Conservation (phyloP, 2,888 invertebrate species). For the Polylopha cassiicola region DNA sequence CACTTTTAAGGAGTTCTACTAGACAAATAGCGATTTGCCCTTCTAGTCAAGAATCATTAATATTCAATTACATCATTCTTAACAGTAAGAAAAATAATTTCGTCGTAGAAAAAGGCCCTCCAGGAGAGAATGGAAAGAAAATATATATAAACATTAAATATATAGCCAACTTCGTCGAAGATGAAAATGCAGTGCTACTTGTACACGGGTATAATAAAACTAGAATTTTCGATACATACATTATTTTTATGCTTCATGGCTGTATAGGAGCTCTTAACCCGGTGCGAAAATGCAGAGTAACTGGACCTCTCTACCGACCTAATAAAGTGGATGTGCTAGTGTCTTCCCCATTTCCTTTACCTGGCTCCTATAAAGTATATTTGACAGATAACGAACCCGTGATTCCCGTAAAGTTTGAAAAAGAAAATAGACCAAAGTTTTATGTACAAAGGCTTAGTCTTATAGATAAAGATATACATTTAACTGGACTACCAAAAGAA, state of each 20-base stretch:
- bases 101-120: constrained; percentile 51
- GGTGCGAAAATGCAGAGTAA: constrained; percentile 57
- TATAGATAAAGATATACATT: constrained; percentile 53
- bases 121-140: constrained; percentile 56
- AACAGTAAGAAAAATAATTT: constrained; percentile 54
- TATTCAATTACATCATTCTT: constrained; percentile 49
- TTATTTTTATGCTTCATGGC: constrained; percentile 55
- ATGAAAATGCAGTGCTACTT: constrained; percentile 51
- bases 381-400: constrained; percentile 58
- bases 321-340: constrained; percentile 58
- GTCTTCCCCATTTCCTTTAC: constrained; percentile 48
- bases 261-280: constrained; percentile 49
- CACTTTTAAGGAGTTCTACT: constrained; percentile 58
- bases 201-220: constrained; percentile 68
- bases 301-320: constrained; percentile 58
- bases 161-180: constrained; percentile 53
- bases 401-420: constrained; percentile 46
- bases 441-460: constrained; percentile 51
- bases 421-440: constrained; percentile 42
- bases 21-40: constrained; percentile 60
- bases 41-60: constrained; percentile 55
- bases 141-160: constrained; percentile 57
- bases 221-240: constrained; percentile 64
- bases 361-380: constrained; percentile 40
- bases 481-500: constrained; percentile 50